Conservation (phyloP, 2,113 vertebrate genomes). For the Piprites chloris region DNA sequence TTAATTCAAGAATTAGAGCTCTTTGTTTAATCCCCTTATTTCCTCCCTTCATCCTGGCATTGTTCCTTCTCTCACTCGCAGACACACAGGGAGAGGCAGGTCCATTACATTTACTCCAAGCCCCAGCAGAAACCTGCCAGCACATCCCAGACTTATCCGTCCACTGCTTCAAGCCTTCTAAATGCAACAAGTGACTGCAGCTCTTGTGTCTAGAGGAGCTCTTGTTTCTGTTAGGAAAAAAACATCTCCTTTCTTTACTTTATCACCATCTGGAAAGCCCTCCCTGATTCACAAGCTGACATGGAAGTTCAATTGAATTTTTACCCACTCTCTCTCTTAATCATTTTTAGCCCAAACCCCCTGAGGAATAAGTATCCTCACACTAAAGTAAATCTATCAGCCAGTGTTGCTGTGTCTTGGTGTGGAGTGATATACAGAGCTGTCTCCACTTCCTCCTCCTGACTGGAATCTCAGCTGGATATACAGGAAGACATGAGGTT, state of each 20-base stretch:
- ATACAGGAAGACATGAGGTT: not conserved
- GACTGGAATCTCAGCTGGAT: not conserved
- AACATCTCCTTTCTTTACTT: not conserved
- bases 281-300: constrained; percentile 16
- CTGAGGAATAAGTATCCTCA: not conserved
- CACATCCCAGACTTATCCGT: not conserved
- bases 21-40: constrained; percentile 50
- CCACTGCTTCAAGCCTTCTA: not conserved
- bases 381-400: constrained; percentile 3
- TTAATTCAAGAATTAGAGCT: constrained; percentile 45
- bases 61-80: not conserved
- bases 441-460: not conserved
- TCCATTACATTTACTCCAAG: not conserved
- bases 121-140: not conserved
- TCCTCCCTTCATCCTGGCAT: constrained; percentile 6
- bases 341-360: not conserved
- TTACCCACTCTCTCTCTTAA: not conserved
- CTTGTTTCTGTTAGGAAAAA: too few species aligned
- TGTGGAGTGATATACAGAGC: not conserved
- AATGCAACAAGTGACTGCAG: not conserved
- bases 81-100: not conserved
- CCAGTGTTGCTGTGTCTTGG: not conserved
- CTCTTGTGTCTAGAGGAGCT: not conserved
- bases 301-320: not conserved
- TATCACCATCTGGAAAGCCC: not conserved